Evolutionary conservation across 2,797 vertebrate genomes (phyloP), one percentile per base, ranked within the genome.

Genomic region (Pipistrellus pygmaeus): DNA sequence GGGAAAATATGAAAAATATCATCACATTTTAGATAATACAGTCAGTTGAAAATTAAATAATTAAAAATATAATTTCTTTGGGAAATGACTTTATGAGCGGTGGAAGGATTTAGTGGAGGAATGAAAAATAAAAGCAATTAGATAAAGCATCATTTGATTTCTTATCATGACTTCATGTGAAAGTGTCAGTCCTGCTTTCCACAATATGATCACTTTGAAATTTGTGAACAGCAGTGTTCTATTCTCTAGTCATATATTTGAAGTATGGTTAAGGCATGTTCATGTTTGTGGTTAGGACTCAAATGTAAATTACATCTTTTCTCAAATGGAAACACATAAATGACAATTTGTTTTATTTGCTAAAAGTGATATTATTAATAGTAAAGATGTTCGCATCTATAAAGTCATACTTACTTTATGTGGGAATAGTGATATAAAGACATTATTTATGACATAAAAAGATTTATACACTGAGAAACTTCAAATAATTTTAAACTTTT

Each of bases 11-110:
- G 91, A 96, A 97, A 95, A 94, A 73, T 35, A 21, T 92, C 96
- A 1, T 95, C 94, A 57, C 80, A 87, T 97, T 82, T 90, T 96
- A 77, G 97, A 96, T 96, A 96, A 96, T 80, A 13, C 85, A 90
- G 90, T 94, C 68, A 44, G 27, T 64, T 71, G 21, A 25, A 57
- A 11, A 57, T 57, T 57, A 57, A 57, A 57, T 25, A 75, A 90
- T 97, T 96, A 86, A 92, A 97, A 97, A 85, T 85, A 81, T 92
- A 95, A 97, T 94, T 96, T 76, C 85, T 96, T 97, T 87, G 94
- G 92, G 78, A 93, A 97, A 86, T 95, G 86, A 83, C 78, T 96
- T 96, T 97, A 76, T 86, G 75, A 97, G 55, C 75, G 92, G 57
- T 81, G 51, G 87, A 95, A 94, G 51, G 95, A 94, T 85, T 97